Evolutionary conservation across 2,888 invertebrate species (phyloP), one percentile per base, ranked within the genome.

Genomic region (Phlogophora meticulosa): DNA sequence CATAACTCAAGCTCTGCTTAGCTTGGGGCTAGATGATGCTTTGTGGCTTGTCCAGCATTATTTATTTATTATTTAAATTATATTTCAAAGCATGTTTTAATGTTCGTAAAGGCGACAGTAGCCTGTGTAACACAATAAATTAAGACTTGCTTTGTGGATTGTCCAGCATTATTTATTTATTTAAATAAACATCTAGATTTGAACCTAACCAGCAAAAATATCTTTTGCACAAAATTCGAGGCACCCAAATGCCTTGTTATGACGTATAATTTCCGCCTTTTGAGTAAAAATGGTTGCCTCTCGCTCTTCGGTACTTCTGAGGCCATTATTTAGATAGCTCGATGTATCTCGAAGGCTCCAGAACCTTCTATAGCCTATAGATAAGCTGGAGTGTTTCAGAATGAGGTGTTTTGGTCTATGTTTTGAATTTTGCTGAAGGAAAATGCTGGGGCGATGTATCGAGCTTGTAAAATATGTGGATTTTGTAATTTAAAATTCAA

Each of bases 211-310:
- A 36, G 7, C 46, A 9, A 52, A 62, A 69, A 65, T 67, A 72
- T 22, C 9, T 55, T 72, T 53, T 28, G 28, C 57, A 46, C 55
- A 56, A 71, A 76, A 58, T 62, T 71, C 62, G 17, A 56, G 59
- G 51, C 59, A 53, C 62, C 65, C 58, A 52, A 48, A 34, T 36
- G 7, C 10, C 11, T 65, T 60, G 49, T 70, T 61, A 74, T 66
- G 69, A 56, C 48, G 53, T 48, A 72, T 80, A 82, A 81, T 81
- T 80, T 81, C 81, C 82, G 77, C 57, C 9, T 49, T 66, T 63
- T 62, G 58, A 67, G 62, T 66, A 76, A 76, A 81, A 82, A 76
- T 81, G 56, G 79, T 55, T 62, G 49, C 53, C 65, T 59, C 48
- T 13, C 36, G 60, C 38, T 49, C 58, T 57, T 40, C 0, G 34